Evolutionary conservation across 2,797 vertebrate species (phyloP), one percentile per base, ranked within the genome.

Genomic region (Darevskia mixta): DNA sequence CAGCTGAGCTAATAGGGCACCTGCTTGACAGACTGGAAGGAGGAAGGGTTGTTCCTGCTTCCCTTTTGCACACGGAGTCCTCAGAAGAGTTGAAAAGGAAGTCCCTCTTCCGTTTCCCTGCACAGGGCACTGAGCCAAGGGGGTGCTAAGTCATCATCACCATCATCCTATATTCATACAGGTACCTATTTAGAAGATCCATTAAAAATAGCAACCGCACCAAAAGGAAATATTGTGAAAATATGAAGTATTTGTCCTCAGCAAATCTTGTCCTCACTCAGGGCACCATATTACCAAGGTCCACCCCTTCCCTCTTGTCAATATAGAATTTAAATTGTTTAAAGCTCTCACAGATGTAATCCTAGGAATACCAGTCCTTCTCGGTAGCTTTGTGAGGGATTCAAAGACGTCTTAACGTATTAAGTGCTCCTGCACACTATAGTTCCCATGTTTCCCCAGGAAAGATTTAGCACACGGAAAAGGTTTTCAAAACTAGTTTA

Each of bases 1-100:
- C 25, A 17, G 2, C 23, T 78, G 27, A 17, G 49, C 7, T 82
- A 69, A 32, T 10, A 61, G 75, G 4, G 64, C 32, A 83, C 27
- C 49, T 10, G 49, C 41, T 32, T 55, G 85, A n/a, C 20, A 49
- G 10, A 69, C 43, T 49, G 43, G 61, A 32, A 66, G 58, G 2
- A 35, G 25, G 17, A 4, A 35, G 6, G 29, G 3, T 61, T 58
- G 20, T 18, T 58, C 9, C 67, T 75, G 5, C 8, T 1, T 0
- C 61, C 55, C 67, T 25, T 66, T 27, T 18, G 23, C 4, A 10
- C 67, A 77, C 8, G 15, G 72, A 87, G 55, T 29, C 23, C 55
- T 66, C 71, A 82, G 23, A 32, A 66, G 18, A 7, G 4, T 7
- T 66, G 25, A 77, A 83, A 66, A 83, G 25, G 17, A 67, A 20